These are phyloP conservation scores for Hedychridium roseum DNA, from an alignment of 2,888 invertebrate genomes.

Conservation along the genomic window DNA sequence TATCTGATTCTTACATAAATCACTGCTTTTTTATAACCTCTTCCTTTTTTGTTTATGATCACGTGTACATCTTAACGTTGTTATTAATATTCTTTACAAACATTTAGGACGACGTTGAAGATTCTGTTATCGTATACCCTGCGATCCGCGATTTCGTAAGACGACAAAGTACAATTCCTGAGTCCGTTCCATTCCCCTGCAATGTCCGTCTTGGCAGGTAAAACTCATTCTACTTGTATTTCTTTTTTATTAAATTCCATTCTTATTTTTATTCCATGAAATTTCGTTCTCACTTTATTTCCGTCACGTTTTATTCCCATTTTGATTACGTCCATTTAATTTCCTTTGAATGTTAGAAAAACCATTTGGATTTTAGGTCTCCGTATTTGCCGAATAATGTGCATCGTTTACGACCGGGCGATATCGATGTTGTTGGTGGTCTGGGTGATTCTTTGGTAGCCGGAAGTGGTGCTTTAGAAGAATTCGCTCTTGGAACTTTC, in stretches of 20 bases:
- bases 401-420: slow-evolving; percentile 74
- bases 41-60: background rate
- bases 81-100: slow-evolving; percentile 7
- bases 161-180: slow-evolving; percentile 50
- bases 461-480: slow-evolving; percentile 77
- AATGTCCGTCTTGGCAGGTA: slow-evolving; percentile 56
- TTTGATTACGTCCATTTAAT: too few relatives aligned
- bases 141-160: slow-evolving; percentile 38
- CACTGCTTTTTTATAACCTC: background rate
- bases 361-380: slow-evolving; percentile 40
- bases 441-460: slow-evolving; percentile 79
- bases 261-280: too few relatives aligned
- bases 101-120: slow-evolving; percentile 41
- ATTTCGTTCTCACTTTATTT: too few relatives aligned
- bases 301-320: too few relatives aligned
- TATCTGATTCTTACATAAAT: too few relatives aligned
- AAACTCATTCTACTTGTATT: slow-evolving; percentile 7
- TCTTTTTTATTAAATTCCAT: too few relatives aligned
- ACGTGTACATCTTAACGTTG: background rate
- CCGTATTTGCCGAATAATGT: slow-evolving; percentile 69
- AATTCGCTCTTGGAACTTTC: slow-evolving; percentile 76
- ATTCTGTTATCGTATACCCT: slow-evolving; percentile 47
- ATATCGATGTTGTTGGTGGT: slow-evolving; percentile 76
- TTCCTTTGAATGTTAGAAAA: background rate
- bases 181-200: slow-evolving; percentile 58